Base-by-base conservation (phyloP, 2,888 invertebrate genomes). In the Quadroppia sp. region DNA sequence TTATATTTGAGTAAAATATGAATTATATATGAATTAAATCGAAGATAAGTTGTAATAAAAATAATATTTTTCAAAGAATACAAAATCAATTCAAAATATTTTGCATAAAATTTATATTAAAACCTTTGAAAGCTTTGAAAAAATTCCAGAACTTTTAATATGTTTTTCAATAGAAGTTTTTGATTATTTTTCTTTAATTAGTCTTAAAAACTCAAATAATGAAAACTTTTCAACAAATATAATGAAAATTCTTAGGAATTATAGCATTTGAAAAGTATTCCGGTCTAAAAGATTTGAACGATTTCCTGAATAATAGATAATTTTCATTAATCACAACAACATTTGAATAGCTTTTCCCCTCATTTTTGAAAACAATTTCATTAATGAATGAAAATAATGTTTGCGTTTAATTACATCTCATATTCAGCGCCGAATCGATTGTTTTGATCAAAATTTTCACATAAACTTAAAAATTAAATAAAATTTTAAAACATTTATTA, bases 271-370 rank as follows among this genome's bases (percentile, higher is more conserved):
- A 50, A 50, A 7, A 50, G 50, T n/a, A 50, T 50, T 50, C 50
- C 50, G 50, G 50, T 50, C 50, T 50, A 50, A 50, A 50, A 50
- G 50, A 20, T 50, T 50, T 1, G 2, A 3, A 20, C 20, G 3
- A 50, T 50, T 50, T 50, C 50, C 20, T 50, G 4, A 23, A 50
- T 50, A 50, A 50, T 50, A 50, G 50, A 23, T 20, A 20, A 4
- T 23, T 50, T 50, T 50, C n/a, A 50, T 50, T n/a, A 50, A 50
- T 50, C 50, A 50, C 50, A 50, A 45, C 45, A 45, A 50, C 50
- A 50, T 23, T 23, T 50, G 50, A 50, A 50, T 20, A 20, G 50
- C 50, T 50, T 50, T 50, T 4, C 6, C 15, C n/a, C 17, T 15
- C 2, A 2, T 2, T 17, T 45, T 45, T 2, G 15, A 45, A 15